Conservation (phyloP, 1,140 invertebrate species). For the Grapholita molesta region DNA sequence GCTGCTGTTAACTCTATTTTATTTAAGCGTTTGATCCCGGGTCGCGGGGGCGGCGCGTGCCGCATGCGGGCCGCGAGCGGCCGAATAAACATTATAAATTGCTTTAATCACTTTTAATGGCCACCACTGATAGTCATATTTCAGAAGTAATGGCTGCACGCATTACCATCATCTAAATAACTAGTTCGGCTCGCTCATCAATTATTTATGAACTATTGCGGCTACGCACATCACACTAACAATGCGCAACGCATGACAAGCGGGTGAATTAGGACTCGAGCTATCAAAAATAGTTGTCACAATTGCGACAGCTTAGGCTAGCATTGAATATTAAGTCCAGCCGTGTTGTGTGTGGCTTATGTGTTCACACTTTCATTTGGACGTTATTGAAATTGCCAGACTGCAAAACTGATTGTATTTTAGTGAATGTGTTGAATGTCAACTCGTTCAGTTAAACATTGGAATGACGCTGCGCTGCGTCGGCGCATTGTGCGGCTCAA, state of each 20-base stretch:
- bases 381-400: neutral
- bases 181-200: slow-evolving; percentile 4
- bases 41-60: slow-evolving; percentile 22
- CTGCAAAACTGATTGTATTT: neutral
- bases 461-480: neutral
- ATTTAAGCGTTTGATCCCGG: slow-evolving; percentile 29
- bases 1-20: slow-evolving; percentile 41
- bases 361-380: neutral
- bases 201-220: slow-evolving; percentile 10
- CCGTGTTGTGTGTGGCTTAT: neutral
- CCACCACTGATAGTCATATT: slow-evolving; percentile 18
- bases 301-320: neutral
- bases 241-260: neutral
- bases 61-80: slow-evolving; percentile 24
- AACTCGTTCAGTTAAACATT: neutral
- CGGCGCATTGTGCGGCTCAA: slow-evolving; percentile 3
- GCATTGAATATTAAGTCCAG: neutral
- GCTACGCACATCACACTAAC: neutral
- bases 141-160: slow-evolving; percentile 16
- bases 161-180: slow-evolving; percentile 15
- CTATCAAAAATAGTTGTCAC: neutral
- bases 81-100: slow-evolving; percentile 46
- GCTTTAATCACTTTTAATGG: slow-evolving; percentile 40
- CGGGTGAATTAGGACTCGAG: neutral
- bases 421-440: neutral